Conservation (phyloP, 2,888 invertebrate genomes). For the Chaitophorus viminalis region DNA sequence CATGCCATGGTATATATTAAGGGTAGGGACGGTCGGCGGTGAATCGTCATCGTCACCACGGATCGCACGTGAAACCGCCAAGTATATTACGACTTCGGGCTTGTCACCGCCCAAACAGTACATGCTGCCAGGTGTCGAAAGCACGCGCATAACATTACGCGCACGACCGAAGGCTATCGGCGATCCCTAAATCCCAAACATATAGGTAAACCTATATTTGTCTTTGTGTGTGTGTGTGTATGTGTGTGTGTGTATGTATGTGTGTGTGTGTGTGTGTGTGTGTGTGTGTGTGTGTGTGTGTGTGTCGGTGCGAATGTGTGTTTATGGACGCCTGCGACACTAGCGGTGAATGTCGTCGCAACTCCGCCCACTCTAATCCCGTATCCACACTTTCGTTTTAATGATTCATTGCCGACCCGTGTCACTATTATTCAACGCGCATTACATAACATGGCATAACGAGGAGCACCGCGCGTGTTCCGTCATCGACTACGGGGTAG, state of each 20-base stretch:
- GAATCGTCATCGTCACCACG: not conserved
- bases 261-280: no score
- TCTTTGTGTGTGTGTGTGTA: no score
- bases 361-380: not conserved
- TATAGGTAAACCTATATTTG: not conserved
- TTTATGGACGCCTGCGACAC: not conserved
- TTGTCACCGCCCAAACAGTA: not conserved
- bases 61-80: not conserved
- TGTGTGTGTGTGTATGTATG: no score
- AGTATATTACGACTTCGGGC: no score
- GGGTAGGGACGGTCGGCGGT: no score
- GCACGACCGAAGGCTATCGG: not conserved
- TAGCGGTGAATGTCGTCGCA: not conserved
- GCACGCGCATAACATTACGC: not conserved
- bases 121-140: not conserved
- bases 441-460: conserved; percentile 5
- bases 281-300: no score
- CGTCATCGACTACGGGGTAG: not conserved
- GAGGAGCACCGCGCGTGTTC: not conserved
- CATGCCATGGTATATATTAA: not conserved
- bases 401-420: conserved; percentile 38
- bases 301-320: not conserved
- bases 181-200: no score
- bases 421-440: conserved; percentile 34
- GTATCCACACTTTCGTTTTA: not conserved